Conservation (phyloP, 2,888 invertebrate species). For the Lochmaea crataegi region DNA sequence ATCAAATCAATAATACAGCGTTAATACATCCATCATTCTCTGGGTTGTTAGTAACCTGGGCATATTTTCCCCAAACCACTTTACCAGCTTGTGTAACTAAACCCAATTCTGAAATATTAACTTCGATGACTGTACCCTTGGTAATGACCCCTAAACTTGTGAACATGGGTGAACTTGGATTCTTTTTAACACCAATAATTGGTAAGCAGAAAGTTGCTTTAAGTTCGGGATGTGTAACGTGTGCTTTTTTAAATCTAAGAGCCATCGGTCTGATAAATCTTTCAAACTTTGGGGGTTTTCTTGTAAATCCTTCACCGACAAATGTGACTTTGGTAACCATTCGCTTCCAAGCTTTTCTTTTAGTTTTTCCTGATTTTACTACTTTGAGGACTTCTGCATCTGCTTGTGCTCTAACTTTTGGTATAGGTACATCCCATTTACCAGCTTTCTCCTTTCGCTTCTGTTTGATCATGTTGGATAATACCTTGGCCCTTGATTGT, state of each 20-base stretch:
- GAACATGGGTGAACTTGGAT: conserved; percentile 97
- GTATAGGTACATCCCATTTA: conserved; percentile 99
- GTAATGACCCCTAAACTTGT: conserved; percentile 98
- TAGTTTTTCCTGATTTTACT: conserved; percentile 89
- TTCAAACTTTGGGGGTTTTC: conserved; percentile 99
- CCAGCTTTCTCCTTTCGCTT: conserved; percentile 99
- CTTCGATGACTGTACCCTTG: conserved; percentile 97
- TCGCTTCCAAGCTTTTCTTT: conserved; percentile 97
- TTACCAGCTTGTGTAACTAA: conserved; percentile 98
- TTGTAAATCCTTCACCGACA: conserved; percentile 97
- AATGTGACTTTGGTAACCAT: conserved; percentile 99
- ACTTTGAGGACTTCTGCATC: conserved; percentile 98
- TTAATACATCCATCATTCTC: conserved; percentile 99
- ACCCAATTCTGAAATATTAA: conserved; percentile 98
- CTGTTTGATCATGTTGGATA: conserved; percentile 99
- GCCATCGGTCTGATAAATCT: conserved; percentile 99
- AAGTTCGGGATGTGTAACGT: conserved; percentile 98
- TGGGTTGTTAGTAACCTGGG: conserved; percentile 99
- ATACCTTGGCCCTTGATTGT: conserved; percentile 91
- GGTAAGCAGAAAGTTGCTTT: conserved; percentile 98
- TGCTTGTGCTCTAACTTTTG: conserved; percentile 96
- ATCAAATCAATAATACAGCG: conserved; percentile 94
- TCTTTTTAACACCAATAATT: conserved; percentile 99
- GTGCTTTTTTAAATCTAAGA: conserved; percentile 94
- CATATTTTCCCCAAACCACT: conserved; percentile 99